Base-by-base conservation (phyloP, 2,113 vertebrate species). In the Notechis scutatus region DNA sequence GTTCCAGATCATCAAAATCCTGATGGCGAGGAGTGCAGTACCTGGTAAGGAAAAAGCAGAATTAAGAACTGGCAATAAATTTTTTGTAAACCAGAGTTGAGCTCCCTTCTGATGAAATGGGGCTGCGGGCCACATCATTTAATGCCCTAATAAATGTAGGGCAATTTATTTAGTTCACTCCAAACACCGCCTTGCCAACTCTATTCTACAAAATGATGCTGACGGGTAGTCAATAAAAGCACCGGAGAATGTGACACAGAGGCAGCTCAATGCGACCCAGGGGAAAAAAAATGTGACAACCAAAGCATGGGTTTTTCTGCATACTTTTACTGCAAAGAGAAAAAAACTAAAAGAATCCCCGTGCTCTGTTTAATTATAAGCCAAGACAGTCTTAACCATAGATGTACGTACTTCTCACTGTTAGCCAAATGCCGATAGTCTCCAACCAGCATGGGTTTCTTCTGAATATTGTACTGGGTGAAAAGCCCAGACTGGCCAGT, bases 11-110 rank as follows among this genome's bases (percentile, higher is more conserved):
- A 0, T 99, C 99, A 29, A 99, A 99, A 92, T 99, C 99, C 95
- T 99, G 99, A 95, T 99, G 99, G 0, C 98, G 98, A 0, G 99
- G 99, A 11, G 99, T 99, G 96, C 99, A 99, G 93, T 99, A 99
- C 97, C 99, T 99, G 96, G 18, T 26, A 56, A 2, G 85, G 59
- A 45, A 14, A 52, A 24, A 50, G 12, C 0, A 5, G 39, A 14
- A 24, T 34, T 12, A 14, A 69, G 34, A 88, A 24, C 9, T 74
- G 34, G 45, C 9, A 91, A 55, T 10, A 85, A 4, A 8, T 52
- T 8, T n/a, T 52, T 54, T 24, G 86, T 42, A 86, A n/a, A 57
- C 11, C 14, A 39, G 26, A 23, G 1, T 15, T 23, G 24, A 61
- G 59, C 59, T 50, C 11, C 3, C 7, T 29, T 56, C 0, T 50